Evolutionary conservation across 2,113 vertebrate genomes (phyloP).

Genomic region (Gracilinanus agilis): DNA sequence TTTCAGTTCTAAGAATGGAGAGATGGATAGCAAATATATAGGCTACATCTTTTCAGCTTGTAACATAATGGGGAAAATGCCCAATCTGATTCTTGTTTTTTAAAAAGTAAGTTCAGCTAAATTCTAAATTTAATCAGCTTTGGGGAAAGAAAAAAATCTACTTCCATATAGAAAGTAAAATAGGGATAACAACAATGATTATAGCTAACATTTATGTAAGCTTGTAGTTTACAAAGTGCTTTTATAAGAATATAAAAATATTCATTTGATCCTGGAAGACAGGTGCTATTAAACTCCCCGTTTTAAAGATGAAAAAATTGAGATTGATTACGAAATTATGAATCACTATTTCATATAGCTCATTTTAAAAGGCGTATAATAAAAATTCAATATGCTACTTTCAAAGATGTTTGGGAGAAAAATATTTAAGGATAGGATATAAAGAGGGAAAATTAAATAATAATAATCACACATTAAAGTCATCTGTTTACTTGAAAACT

Average conservation of each 20-base stretch:
- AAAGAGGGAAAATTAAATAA: conserved; percentile 13
- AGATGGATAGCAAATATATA: not conserved
- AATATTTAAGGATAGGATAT: not conserved
- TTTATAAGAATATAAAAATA: not conserved
- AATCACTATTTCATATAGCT: not conserved
- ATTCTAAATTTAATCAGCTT: not conserved
- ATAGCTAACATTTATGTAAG: not conserved
- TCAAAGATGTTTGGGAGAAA: not conserved
- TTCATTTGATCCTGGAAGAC: not conserved
- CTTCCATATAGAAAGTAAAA: not conserved
- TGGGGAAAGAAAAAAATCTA: not conserved
- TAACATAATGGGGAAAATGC: not conserved
- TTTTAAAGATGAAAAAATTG: not conserved
- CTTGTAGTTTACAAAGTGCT: not conserved
- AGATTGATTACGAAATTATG: not conserved
- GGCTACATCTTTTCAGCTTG: not conserved
- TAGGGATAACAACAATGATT: not conserved
- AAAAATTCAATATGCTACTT: not conserved
- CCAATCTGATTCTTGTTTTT: not conserved
- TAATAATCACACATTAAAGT: not conserved
- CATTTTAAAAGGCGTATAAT: not conserved
- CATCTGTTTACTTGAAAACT: not conserved
- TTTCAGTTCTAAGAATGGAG: not conserved
- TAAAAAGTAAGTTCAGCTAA: not conserved
- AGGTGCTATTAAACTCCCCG: not conserved